Evolutionary conservation across 2,113 vertebrate species (phyloP).

Genomic region (Malurus melanocephalus): DNA sequence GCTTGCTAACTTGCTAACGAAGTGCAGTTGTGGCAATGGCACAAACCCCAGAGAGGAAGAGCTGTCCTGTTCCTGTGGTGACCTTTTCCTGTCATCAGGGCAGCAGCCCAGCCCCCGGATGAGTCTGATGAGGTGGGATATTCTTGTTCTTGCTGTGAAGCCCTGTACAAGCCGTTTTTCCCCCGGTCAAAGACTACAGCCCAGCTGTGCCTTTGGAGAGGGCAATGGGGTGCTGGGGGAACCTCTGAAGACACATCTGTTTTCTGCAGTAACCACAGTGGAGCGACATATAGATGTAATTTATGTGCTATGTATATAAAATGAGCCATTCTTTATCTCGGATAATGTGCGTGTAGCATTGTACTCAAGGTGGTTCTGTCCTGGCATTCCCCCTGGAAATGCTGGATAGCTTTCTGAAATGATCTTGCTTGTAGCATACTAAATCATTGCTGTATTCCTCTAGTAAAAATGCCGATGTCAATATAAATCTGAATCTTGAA

Average conservation of each 20-base stretch:
- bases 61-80: background rate
- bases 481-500: background rate
- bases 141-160: background rate
- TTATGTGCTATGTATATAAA: background rate
- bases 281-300: accelerated
- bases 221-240: background rate
- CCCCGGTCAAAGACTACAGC: background rate
- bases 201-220: background rate
- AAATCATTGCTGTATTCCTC: background rate
- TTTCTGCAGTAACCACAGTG: background rate
- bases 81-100: background rate
- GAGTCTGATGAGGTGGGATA: background rate
- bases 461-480: background rate
- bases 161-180: background rate
- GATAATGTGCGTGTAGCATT: background rate
- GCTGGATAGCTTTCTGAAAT: background rate
- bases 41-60: background rate
- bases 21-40: background rate
- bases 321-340: accelerated
- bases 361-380: background rate
- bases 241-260: accelerated
- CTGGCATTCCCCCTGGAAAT: background rate
- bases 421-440: background rate
- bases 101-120: accelerated
- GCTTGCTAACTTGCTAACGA: background rate